Conservation (phyloP, 2,113 vertebrate species). For the Struthidea cinerea region DNA sequence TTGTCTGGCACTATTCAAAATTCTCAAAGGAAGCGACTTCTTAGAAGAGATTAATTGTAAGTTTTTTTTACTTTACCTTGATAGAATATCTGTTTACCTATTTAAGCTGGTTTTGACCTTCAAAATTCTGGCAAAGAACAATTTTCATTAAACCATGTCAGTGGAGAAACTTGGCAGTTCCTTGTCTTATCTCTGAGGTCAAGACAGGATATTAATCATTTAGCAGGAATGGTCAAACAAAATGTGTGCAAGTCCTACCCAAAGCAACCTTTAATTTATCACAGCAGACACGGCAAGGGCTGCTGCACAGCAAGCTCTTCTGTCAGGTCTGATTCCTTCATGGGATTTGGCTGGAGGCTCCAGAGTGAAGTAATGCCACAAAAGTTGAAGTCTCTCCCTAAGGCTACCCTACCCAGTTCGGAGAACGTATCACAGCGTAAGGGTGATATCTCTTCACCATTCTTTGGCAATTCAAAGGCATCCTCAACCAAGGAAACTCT, state of each 20-base stretch:
- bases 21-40: neutral
- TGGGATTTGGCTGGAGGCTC: neutral
- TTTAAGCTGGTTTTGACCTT: conserved; percentile 13
- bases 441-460: neutral
- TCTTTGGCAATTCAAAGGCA: neutral
- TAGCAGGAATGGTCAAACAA: neutral
- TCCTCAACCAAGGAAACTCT: neutral
- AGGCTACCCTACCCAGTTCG: neutral
- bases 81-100: neutral
- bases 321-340: neutral
- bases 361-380: neutral
- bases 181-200: neutral
- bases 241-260: neutral
- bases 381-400: neutral
- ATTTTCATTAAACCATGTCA: conserved; percentile 27
- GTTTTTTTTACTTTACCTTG: conserved; percentile 3
- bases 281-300: neutral
- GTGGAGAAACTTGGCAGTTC: neutral
- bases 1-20: neutral
- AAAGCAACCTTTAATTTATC: neutral
- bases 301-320: neutral
- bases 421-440: neutral
- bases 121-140: conserved; percentile 4
- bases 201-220: neutral
- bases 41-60: conserved; percentile 2